A percentile compares a stretch with the other conserved stretches of the same genome.
phyloP scores from a whole-genome alignment of 2,888 invertebrate species.

The Melieria crassipennis region DNA sequence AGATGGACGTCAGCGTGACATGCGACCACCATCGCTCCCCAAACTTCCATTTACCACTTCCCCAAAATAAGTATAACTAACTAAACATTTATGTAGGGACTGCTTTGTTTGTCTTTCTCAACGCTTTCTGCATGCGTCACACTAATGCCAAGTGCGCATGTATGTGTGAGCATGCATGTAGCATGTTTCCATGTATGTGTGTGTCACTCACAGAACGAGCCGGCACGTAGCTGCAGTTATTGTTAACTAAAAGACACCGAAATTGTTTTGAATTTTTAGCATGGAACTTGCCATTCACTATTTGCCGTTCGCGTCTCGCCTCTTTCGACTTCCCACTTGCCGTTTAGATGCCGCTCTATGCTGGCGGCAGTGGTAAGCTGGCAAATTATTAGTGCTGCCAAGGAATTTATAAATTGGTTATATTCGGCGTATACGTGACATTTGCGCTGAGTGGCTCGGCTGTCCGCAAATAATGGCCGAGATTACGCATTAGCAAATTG shows the following conservation, averaged over 20 bases:
- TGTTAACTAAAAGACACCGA: slow-evolving; percentile 48
- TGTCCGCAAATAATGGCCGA: no score
- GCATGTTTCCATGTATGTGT: background rate
- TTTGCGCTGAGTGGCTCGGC: no score
- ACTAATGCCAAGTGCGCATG: slow-evolving; percentile 1
- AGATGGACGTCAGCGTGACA: no score
- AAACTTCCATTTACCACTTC: no score
- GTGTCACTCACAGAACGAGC: background rate
- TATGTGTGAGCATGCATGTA: slow-evolving; percentile 30
- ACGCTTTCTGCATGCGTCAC: background rate
- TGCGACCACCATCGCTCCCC: no score
- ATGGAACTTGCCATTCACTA: background rate
- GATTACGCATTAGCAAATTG: no score
- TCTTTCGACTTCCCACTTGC: no score
- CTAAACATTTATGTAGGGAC: background rate
- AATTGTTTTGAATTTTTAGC: slow-evolving; percentile 34
- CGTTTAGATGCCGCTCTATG: slow-evolving; percentile 3
- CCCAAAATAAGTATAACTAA: background rate
- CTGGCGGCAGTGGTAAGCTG: slow-evolving; percentile 28
- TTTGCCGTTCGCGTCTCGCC: no score
- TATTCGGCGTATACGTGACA: no score
- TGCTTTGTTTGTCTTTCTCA: background rate
- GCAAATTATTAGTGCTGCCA: no score
- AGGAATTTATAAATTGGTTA: no score
- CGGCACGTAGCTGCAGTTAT: slow-evolving; percentile 45